Evolutionary conservation across 2,888 invertebrate species (phyloP).

Genomic region (Ormyrus labotus): DNA sequence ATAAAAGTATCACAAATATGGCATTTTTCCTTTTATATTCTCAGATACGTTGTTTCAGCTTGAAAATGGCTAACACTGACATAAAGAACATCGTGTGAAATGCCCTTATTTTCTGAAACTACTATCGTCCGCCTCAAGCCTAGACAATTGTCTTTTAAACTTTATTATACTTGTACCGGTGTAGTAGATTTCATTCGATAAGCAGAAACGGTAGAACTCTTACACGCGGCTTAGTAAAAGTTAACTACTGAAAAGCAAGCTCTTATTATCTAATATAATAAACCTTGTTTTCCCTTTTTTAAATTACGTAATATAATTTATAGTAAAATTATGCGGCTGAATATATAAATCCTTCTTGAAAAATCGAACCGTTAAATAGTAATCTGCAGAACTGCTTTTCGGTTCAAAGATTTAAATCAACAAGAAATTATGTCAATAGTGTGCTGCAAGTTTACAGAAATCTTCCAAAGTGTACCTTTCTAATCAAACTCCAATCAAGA

Average conservation of each 20-base stretch:
- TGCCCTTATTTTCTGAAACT: constrained; percentile 33
- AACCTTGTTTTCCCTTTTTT: not conserved
- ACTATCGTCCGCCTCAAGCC: not conserved
- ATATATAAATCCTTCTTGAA: too few relatives aligned
- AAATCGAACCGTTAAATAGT: too few relatives aligned
- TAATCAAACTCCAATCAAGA: constrained; percentile 4
- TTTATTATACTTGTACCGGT: constrained; percentile 6
- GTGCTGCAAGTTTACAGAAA: too few relatives aligned
- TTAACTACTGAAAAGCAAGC: too few relatives aligned
- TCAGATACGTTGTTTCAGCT: not conserved
- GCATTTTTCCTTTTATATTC: not conserved
- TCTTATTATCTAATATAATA: not conserved
- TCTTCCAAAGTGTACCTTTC: not conserved
- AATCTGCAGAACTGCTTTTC: too few relatives aligned
- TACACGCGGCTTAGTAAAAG: too few relatives aligned
- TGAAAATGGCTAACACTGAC: not conserved
- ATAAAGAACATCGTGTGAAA: constrained; percentile 1
- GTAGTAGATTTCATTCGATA: constrained; percentile 11
- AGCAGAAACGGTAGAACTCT: not conserved
- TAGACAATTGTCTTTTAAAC: constrained; percentile 21
- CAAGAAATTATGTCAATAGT: too few relatives aligned
- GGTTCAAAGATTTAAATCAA: too few relatives aligned
- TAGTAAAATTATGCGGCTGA: too few relatives aligned
- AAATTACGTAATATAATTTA: too few relatives aligned
- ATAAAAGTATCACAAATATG: not conserved